Base-by-base conservation (phyloP, 1,140 invertebrate genomes). In the Anthonomus grandis region DNA sequence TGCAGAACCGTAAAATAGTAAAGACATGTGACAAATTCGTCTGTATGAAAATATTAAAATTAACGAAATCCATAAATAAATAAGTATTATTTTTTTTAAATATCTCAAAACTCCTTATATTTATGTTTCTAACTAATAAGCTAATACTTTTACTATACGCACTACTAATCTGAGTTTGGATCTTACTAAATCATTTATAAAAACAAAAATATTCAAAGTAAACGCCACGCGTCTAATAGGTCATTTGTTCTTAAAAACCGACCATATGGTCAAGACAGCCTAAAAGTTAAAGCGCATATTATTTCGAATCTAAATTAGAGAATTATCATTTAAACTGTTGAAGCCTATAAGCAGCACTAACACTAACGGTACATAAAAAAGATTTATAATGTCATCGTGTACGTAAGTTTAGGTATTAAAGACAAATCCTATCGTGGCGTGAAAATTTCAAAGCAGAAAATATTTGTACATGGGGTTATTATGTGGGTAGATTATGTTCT, bases 281-380 rank as follows among this genome's bases (percentile, higher is more conserved):
- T 13, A 55, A 55, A 55, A 41, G 45, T 55, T 55, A 55, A 46
- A 24, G n/a, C 52, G 52, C 52, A 25, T 46, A 27, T 55, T 46
- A 55, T 55, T 37, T 34, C 24, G 52, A 55, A 55, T 55, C 52
- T 55, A 55, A 55, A 55, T 55, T 55, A 55, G 52, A 55, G 52
- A 55, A 55, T 55, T 53, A 42, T 36, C 27, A 44, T 53, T 41
- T 53, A 46, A 55, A 46, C 52, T 45, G 13, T 25, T 38, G 31
- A 45, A 46, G 41, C 22, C 18, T 46, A 37, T 23, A 37, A 21
- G 27, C 19, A 37, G 52, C 19, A 23, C 18, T 55, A 55, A 55
- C 19, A 23, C 18, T 55, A 55, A 55, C 52, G 52, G 52, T 55
- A 55, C 44, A 44, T 42, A 53, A 53, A 53, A 53, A 41, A 42